phyloP scores from a whole-genome alignment of 2,797 vertebrate genomes.

The Gallinago stenura region DNA sequence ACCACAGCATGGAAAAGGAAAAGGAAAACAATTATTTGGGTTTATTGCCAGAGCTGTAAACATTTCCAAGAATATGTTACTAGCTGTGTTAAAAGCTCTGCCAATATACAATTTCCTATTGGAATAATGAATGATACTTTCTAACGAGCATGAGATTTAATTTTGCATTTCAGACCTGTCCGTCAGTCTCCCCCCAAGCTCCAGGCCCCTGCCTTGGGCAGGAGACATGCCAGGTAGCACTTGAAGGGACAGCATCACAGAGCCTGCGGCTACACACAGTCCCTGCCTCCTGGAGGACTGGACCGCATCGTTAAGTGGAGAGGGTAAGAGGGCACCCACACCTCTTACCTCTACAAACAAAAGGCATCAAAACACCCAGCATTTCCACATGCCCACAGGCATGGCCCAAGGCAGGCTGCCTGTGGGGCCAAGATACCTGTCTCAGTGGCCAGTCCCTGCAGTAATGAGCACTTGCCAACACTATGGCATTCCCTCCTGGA shows the following conservation, averaged over 20 bases:
- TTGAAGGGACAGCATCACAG: not conserved
- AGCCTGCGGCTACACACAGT: not conserved
- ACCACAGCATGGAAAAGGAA: not conserved
- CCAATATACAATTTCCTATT: not conserved
- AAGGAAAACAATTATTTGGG: not conserved
- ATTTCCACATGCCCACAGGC: not conserved
- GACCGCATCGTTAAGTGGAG: accelerated
- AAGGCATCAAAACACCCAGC: not conserved
- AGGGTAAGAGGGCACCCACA: not conserved
- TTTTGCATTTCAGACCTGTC: not conserved
- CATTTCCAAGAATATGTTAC: not conserved
- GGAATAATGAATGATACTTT: not conserved
- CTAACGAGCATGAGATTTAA: not conserved
- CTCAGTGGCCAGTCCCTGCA: not conserved
- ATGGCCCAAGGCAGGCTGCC: not conserved
- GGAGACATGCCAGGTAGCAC: accelerated
- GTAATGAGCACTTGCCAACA: not conserved
- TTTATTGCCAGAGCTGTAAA: not conserved
- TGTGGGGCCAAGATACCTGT: accelerated
- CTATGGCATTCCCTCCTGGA: not conserved
- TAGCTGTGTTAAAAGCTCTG: not conserved
- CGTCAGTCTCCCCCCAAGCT: not conserved
- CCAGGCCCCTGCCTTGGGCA: not conserved
- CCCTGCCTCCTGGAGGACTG: accelerated
- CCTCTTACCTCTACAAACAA: not conserved